phyloP scores from a whole-genome alignment of 2,113 vertebrate genomes.

The Dendrocopos noguchii region DNA sequence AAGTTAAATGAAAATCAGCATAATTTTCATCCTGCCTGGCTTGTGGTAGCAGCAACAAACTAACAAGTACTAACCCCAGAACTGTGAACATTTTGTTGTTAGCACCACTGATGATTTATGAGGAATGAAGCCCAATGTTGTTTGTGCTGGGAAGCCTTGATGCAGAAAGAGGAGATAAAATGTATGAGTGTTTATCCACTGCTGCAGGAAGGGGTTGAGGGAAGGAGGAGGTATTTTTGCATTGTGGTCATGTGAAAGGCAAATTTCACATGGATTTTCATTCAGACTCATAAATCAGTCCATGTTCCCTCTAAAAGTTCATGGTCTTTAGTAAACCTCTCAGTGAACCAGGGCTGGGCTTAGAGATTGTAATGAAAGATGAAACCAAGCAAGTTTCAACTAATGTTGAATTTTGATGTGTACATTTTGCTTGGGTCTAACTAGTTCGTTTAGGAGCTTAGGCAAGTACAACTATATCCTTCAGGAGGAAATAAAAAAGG shows the following conservation, averaged over 20 bases:
- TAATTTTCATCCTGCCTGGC: background rate
- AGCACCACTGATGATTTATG: constrained; percentile 9
- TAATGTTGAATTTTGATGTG: background rate
- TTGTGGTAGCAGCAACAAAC: background rate
- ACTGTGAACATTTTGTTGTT: background rate
- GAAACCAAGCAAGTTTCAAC: constrained; percentile 45
- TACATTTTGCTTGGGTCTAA: constrained; percentile 24
- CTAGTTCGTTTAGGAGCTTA: constrained; percentile 21
- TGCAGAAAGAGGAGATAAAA: constrained; percentile 35
- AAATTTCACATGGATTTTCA: constrained; percentile 58
- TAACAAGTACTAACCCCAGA: background rate
- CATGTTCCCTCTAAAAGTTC: constrained; percentile 38
- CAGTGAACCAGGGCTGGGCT: constrained; percentile 23
- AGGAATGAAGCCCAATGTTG: constrained; percentile 1
- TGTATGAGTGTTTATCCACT: background rate
- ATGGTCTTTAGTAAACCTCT: constrained; percentile 37
- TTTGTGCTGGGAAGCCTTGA: background rate
- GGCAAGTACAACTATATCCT: background rate
- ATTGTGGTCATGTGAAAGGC: background rate
- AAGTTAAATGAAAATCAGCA: background rate
- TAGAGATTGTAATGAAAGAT: constrained; percentile 33
- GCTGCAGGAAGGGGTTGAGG: background rate
- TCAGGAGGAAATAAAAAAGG: background rate
- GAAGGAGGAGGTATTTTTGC: constrained; percentile 29
- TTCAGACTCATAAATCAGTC: constrained; percentile 58